Conservation (phyloP, 2,113 vertebrate genomes). For the Ciconia maguari region DNA sequence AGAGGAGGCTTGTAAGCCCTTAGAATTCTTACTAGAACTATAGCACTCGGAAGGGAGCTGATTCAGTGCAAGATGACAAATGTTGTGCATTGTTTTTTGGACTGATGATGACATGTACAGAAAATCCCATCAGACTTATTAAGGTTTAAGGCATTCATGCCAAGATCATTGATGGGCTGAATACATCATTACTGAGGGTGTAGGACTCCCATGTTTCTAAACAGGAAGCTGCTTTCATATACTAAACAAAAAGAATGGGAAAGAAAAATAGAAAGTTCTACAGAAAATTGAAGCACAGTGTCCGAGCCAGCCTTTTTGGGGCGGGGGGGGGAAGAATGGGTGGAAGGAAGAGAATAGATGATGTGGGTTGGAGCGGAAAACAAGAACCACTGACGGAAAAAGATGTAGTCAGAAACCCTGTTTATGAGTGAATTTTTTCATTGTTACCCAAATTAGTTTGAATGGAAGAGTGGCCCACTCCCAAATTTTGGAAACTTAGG, state of each 20-base stretch:
- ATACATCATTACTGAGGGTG: slow-evolving; percentile 57
- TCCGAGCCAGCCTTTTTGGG: slow-evolving; percentile 12
- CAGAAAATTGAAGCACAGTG: slow-evolving; percentile 29
- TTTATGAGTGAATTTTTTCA: slow-evolving; percentile 39
- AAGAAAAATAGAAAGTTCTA: slow-evolving; percentile 57
- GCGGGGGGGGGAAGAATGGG: slow-evolving; percentile 23
- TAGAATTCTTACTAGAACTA: neutral
- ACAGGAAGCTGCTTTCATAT: slow-evolving; percentile 54
- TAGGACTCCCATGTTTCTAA: slow-evolving; percentile 52
- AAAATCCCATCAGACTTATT: slow-evolving; percentile 44
- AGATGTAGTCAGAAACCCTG: slow-evolving; percentile 43
- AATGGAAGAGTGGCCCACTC: slow-evolving; percentile 48
- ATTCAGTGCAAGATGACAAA: neutral
- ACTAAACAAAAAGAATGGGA: slow-evolving; percentile 49
- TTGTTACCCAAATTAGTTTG: slow-evolving; percentile 64
- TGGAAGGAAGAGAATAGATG: slow-evolving; percentile 65
- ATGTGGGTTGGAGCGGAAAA: slow-evolving; percentile 60
- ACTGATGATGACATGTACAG: slow-evolving; percentile 11
- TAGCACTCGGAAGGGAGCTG: neutral
- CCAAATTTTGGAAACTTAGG: slow-evolving; percentile 48
- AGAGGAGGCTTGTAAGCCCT: neutral
- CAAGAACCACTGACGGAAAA: slow-evolving; percentile 51
- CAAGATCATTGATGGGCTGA: slow-evolving; percentile 52
- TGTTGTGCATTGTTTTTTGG: neutral
- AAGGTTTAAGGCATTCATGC: slow-evolving; percentile 30